Percentiles rank a stretch among this genome's conserved stretches.
Conservation (phyloP, 2,888 invertebrate genomes). For the Epinotia brunnichana region DNA sequence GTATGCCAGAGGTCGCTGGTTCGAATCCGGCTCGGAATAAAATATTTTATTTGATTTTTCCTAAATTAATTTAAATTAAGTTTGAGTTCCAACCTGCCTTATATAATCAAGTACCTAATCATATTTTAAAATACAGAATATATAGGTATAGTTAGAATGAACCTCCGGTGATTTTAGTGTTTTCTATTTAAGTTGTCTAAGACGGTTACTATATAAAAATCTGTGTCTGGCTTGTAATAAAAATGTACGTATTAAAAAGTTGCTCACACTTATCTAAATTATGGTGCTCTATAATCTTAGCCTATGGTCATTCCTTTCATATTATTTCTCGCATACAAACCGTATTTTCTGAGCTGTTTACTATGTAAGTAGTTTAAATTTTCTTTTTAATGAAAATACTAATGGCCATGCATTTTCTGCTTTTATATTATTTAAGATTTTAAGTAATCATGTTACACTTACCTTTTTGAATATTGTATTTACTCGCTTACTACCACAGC, state of each 20-base stretch:
- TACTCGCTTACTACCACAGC: neutral
- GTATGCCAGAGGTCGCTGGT: no score
- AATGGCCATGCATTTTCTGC: constrained; percentile 5
- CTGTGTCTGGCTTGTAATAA: constrained; percentile 27
- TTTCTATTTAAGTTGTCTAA: neutral
- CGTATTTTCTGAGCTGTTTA: constrained; percentile 45
- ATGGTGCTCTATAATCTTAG: constrained; percentile 40
- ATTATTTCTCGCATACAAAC: constrained; percentile 43
- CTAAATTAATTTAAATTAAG: neutral
- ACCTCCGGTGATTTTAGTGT: neutral
- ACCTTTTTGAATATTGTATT: neutral
- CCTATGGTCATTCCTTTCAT: constrained; percentile 48
- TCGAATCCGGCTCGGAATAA: no score
- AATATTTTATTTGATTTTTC: no score
- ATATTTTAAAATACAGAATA: no score
- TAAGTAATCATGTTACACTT: neutral
- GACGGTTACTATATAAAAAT: neutral
- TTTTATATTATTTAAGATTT: constrained; percentile 10
- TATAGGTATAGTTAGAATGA: no score
- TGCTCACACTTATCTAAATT: constrained; percentile 61
- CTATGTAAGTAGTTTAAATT: constrained; percentile 1
- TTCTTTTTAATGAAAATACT: constrained; percentile 5
- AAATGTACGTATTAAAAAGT: constrained; percentile 45
- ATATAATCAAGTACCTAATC: neutral
- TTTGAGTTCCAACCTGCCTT: neutral